Conservation (phyloP, 2,888 invertebrate species). For the Lasioglossum marginatum region DNA sequence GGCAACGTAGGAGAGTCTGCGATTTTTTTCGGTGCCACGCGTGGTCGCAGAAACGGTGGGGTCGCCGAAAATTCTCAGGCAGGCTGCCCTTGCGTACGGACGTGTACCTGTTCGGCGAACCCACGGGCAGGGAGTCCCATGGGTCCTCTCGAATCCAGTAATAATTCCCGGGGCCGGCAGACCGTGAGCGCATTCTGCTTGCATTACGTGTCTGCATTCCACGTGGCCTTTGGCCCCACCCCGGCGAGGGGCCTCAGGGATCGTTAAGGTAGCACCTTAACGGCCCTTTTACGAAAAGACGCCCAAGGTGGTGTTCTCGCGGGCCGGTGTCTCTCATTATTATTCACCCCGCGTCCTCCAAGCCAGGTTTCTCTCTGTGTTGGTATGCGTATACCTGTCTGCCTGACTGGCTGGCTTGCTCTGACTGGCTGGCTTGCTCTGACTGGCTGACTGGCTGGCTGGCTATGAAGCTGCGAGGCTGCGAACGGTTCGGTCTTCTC, state of each 20-base stretch:
- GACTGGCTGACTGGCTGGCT: background rate
- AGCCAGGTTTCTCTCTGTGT: slow-evolving; percentile 46
- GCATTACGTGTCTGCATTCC: slow-evolving; percentile 83
- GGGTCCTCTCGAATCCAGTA: slow-evolving; percentile 75
- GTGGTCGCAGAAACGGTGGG: slow-evolving; percentile 4
- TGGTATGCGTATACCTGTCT: slow-evolving; percentile 21
- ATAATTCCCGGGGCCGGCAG: slow-evolving; percentile 76
- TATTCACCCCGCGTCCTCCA: slow-evolving; percentile 63
- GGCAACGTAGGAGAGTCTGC: background rate
- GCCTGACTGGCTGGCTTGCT: background rate
- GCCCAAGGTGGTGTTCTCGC: slow-evolving; percentile 68
- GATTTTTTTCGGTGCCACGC: slow-evolving; percentile 6
- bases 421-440: background rate
- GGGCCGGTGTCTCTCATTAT: slow-evolving; percentile 62
- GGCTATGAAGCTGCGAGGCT: background rate
- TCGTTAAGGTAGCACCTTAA: slow-evolving; percentile 76
- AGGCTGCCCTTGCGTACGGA: background rate
- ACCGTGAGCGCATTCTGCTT: slow-evolving; percentile 79
- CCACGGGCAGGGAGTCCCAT: slow-evolving; percentile 65
- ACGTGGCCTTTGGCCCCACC: slow-evolving; percentile 79
- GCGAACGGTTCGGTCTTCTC: slow-evolving; percentile 19
- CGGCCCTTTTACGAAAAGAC: slow-evolving; percentile 74
- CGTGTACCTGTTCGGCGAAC: slow-evolving; percentile 65
- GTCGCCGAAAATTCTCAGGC: slow-evolving; percentile 23
- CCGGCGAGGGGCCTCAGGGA: slow-evolving; percentile 61